Percentiles rank a stretch among this genome's conserved stretches.
Evolutionary conservation across 1,140 invertebrate genomes (phyloP).

Genomic region (Drosophila kurseongensis): DNA sequence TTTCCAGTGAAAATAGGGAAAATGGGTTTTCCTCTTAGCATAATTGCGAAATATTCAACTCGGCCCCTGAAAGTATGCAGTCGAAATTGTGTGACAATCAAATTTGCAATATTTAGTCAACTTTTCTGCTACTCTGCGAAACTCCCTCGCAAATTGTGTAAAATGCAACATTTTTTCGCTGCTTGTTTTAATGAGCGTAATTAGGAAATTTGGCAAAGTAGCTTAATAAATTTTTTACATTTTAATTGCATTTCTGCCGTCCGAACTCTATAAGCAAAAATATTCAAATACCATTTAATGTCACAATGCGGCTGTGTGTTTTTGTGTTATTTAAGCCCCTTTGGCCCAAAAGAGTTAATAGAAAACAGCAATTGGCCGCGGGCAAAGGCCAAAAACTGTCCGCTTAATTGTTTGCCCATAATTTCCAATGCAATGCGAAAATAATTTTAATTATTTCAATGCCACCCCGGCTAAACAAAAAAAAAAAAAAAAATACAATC

Average conservation of each 20-base stretch:
- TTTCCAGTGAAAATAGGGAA: conserved; percentile 4
- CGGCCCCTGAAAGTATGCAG: conserved; percentile 22
- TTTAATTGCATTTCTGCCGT: conserved; percentile 52
- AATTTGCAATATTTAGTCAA: conserved; percentile 44
- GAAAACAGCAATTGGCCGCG: conserved; percentile 42
- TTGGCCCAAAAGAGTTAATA: conserved; percentile 45
- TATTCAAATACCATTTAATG: conserved; percentile 53
- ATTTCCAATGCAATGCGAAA: conserved; percentile 41
- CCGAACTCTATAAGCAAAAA: conserved; percentile 6
- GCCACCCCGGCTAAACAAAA: conserved; percentile 10
- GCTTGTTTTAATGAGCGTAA: conserved; percentile 48
- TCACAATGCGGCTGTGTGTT: conserved; percentile 8
- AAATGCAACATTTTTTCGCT: conserved; percentile 13
- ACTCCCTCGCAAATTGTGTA: conserved; percentile 13
- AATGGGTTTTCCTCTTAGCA: conserved; percentile 19
- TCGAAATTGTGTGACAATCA: conserved; percentile 14
- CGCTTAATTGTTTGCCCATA: conserved; percentile 56
- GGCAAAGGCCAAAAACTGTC: conserved; percentile 21
- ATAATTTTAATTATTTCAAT: conserved; percentile 59
- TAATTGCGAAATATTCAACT: conserved; percentile 12
- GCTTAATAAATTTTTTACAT: conserved; percentile 63
- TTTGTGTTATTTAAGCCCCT: conserved; percentile 39
- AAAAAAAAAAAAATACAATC: conserved; percentile 10
- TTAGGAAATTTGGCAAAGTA: conserved; percentile 61
- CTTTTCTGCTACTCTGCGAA: conserved; percentile 7